Base-by-base conservation (phyloP, 2,113 vertebrate genomes). In the Phyllopteryx taeniolatus region DNA sequence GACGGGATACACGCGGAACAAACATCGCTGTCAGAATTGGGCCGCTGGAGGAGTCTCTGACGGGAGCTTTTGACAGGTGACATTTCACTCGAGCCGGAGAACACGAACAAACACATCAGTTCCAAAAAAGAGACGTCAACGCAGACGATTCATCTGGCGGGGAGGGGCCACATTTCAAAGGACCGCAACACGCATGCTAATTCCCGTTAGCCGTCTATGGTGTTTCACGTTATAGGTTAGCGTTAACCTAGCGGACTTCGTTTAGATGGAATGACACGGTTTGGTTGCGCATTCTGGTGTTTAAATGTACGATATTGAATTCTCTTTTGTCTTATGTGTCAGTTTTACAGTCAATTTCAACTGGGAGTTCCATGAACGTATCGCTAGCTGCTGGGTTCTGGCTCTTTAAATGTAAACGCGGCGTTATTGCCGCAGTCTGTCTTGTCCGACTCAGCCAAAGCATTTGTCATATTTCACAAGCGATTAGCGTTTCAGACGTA, bases 391-490 rank as follows among this genome's bases (percentile, higher is more conserved):
- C 19, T 1, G 20, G 19, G 9, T 53, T 2, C 6, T 15, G 49
- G 49, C 17, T 51, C n/a, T n/a, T 54, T 9, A 54, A 54, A 20
- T 11, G 19, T 10, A n/a, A n/a, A 54, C 8, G 53, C 53, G 20
- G 20, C 20, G 8, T n/a, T 7, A 54, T 54, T 22, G 53, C 2
- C 53, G 53, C 9, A 20, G n/a, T 27, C 10, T 27, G 56, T 31
- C 56, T 31, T 31, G 22, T 31, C 35, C 35, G 59, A 61, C 31
- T 61, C 14, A 33, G 14, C 59, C 31, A 5, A 35, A 61, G 59
- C 8, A 15, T 61, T 61, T 39, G 31, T 61, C 59, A 61, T 61
- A 61, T 61, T 61, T 61, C 59, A 61, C 59, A 33, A 61, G 59
- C 15, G 59, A 61, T 61, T 61, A 61, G 31, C 59, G 59, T 61